phyloP scores from a whole-genome alignment of 2,888 invertebrate genomes.

The Lomographa bimaculata region DNA sequence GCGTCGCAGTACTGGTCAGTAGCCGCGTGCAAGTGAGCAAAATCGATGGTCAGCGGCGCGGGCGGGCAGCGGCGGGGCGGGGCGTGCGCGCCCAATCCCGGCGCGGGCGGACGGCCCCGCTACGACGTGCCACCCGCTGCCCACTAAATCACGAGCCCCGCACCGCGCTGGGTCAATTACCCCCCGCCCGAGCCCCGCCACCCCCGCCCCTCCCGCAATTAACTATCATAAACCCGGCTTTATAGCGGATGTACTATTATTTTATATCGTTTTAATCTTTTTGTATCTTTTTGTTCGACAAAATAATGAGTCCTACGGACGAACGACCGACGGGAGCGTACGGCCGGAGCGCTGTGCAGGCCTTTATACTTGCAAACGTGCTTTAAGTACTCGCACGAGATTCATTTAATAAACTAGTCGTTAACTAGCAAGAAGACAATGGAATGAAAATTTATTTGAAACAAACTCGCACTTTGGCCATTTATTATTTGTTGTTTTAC shows the following conservation, averaged over 20 bases:
- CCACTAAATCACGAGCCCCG: conserved; percentile 22
- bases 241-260: conserved; percentile 14
- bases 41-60: conserved; percentile 1
- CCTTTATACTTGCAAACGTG: too few relatives aligned
- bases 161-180: conserved; percentile 25
- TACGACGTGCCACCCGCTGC: conserved; percentile 26
- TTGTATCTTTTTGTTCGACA: conserved; percentile 23
- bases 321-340: background rate
- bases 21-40: too few relatives aligned
- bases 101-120: conserved; percentile 32
- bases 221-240: conserved; percentile 24
- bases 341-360: too few relatives aligned
- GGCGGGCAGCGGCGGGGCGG: conserved; percentile 31
- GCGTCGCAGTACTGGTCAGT: too few relatives aligned
- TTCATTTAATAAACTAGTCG: too few relatives aligned
- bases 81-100: conserved; percentile 46
- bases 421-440: too few relatives aligned
- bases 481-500: too few relatives aligned
- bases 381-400: too few relatives aligned
- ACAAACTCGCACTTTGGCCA: too few relatives aligned
- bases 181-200: conserved; percentile 25
- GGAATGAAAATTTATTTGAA: too few relatives aligned
- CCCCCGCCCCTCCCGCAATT: conserved; percentile 27
- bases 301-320: conserved; percentile 10
- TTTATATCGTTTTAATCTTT: conserved; percentile 8